These are phyloP conservation scores for Ovibos moschatus DNA, from an alignment of 2,113 vertebrate species.

Conservation along the genomic window DNA sequence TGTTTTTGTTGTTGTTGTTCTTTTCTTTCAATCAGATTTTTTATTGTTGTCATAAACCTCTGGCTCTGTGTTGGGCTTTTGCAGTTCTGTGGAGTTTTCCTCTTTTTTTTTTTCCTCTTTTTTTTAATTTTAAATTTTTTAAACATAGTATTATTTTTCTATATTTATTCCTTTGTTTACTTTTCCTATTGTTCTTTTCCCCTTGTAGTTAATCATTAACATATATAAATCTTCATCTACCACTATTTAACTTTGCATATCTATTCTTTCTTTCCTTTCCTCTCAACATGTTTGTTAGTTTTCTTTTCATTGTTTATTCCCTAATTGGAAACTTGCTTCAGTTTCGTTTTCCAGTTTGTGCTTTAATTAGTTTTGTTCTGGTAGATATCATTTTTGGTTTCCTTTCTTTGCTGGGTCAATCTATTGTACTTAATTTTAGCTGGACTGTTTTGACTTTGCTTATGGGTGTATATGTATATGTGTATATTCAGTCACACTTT, in stretches of 20 bases:
- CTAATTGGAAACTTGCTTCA: background rate
- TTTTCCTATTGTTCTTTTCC: background rate
- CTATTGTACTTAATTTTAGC: background rate
- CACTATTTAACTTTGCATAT: background rate
- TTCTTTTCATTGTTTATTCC: background rate
- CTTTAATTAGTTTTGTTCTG: background rate
- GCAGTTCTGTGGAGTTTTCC: background rate
- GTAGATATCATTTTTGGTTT: background rate
- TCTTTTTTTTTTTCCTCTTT: accelerated
- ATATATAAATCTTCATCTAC: background rate
- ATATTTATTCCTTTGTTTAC: background rate
- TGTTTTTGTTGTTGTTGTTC: background rate
- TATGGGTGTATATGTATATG: background rate
- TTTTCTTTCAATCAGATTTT: background rate
- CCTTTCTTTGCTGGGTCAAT: background rate
- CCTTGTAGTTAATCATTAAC: background rate
- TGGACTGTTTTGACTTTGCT: background rate
- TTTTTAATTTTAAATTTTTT: background rate
- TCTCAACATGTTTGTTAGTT: background rate
- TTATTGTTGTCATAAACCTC: background rate
- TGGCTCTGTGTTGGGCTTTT: background rate
- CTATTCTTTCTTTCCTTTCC: background rate
- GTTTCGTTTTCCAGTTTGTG: background rate
- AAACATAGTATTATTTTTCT: background rate
- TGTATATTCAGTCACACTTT: background rate